Base-by-base conservation (phyloP, 2,888 invertebrate genomes). In the Agrilus cyanescens region DNA sequence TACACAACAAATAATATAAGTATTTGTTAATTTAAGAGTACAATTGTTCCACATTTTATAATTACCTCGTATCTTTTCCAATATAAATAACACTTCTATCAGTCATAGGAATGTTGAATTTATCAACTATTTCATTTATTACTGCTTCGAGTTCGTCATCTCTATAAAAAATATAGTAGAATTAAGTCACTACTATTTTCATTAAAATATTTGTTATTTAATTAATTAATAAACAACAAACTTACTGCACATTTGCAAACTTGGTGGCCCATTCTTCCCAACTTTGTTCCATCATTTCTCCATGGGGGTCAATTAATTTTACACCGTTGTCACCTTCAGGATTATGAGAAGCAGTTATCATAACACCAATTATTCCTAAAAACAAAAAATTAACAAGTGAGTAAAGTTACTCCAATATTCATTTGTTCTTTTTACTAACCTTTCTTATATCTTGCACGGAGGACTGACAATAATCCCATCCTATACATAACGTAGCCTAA, bases 301-400 rank as follows among this genome's bases (percentile, higher is more conserved):
- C 98, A 51, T 77, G 77, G 2, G 95, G 94, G 68, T 98, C 97
- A 35, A 98, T 80, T 37, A 99, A 69, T 66, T 99, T 99, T 3
- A 95, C 87, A 1, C 97, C 97, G 67, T 97, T 97, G 62, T 97
- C 97, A 0, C 82, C 81, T 61, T 87, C 93, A 37, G 95, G 83
- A 68, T 99, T 99, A 65, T 99, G 98, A 1, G 97, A 97, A 0
- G 98, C 98, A 1, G 98, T 99, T 54, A 99, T 91, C 97, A 99
- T 97, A n/a, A 96, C 78, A 34, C 98, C 98, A 60, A 95, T 83
- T 30, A 82, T 76, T 57, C 82, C 82, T 70, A 69, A 43, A 60
- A 38, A 43, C 45, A 7, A 37, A 20, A 32, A 12, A 13, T 37
- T 39, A 31, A n/a, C 15, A 32, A 18, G n/a, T 33, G 10, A 33